Evolutionary conservation across 2,113 vertebrate species (phyloP), one percentile per base, ranked within the genome.

Genomic region (Alouatta palliata): DNA sequence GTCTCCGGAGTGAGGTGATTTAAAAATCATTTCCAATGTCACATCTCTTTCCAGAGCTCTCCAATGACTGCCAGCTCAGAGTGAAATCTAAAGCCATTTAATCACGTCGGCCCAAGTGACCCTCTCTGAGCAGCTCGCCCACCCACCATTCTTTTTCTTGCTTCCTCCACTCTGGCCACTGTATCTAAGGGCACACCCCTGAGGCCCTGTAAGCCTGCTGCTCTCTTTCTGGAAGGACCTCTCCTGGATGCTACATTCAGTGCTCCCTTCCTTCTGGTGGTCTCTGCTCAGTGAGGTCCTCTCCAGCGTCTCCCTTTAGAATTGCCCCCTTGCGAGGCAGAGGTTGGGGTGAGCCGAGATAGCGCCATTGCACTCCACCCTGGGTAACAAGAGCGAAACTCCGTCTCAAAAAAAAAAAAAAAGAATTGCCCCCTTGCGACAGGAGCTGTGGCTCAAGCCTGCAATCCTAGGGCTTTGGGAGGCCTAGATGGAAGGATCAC

Each of bases 81-180:
- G 64, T 40, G 25, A 19, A 85, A 14, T 10, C 80, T 6, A 13
- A 52, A 30, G 25, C 17, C 45, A 6, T 23, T n/a, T 5, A 7
- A 43, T 12, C 54, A 70, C 12, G 13, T 16, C 10, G 3, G 11
- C 20, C 23, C 32, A 16, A 8, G n/a, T 21, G 5, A 2, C 8
- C 27, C 54, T 49, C 52, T 30, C 21, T 16, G 45, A 27, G 19
- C 1, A 2, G 37, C 17, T n/a, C 1, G 0, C 12, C 70, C 1
- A 2, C 8, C 40, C 4, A 0, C 14, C 13, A 8, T 8, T 12
- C 54, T 10, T 25, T n/a, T 25, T 45, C 35, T 21, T 30, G 58
- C 40, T 23, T 3, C 0, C 37, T 61, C 8, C 13, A 40, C 71
- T 20, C 19, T 5, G 10, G 14, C 47, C 1, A 2, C 11, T 6